Evolutionary conservation across 1,140 invertebrate genomes (phyloP), one percentile per base, ranked within the genome.

Genomic region (Oryzaephilus surinamensis): DNA sequence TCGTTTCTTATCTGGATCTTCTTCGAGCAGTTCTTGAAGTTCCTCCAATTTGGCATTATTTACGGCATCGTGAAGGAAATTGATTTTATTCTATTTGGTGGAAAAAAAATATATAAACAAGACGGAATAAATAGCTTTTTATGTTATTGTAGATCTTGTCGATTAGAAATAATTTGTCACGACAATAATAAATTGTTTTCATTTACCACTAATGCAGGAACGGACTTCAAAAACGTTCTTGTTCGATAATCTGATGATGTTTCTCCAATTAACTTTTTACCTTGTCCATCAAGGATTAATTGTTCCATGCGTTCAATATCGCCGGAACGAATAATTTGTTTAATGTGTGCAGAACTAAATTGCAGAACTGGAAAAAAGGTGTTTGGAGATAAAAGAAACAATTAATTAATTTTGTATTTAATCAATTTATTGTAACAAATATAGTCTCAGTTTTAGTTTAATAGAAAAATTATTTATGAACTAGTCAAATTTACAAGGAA

Each of bases 211-310:
- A 84, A 73, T 21, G 69, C 67, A 1, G 79, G 77, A 24, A 85
- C 63, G 41, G 68, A 69, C 51, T 75, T 72, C 17, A 84, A 65
- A 56, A 85, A 81, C 39, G 72, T 70, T 45, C 72, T 63, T 0
- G 79, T 72, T 41, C 76, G 70, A 4, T 75, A 69, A 55, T 83
- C 74, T 0, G 72, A 64, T 0, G 77, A 74, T 27, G 75, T 69
- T 57, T 81, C 77, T 7, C 74, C 73, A 26, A 86, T 55, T 13
- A 87, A 60, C 45, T 79, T 71, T 20, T 72, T 71, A 14, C 84
- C 84, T 62, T 84, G 81, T 1, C 85, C 85, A 43, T 84, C 81
- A 6, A 87, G 60, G 1, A 88, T 76, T 0, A 82, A 65, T 51
- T 83, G 71, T 65, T 87, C 81, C 40, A 90, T 63, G 52, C 79